These are phyloP conservation scores for Toxostoma redivivum DNA, from an alignment of 2,113 vertebrate genomes.

Conservation along the genomic window DNA sequence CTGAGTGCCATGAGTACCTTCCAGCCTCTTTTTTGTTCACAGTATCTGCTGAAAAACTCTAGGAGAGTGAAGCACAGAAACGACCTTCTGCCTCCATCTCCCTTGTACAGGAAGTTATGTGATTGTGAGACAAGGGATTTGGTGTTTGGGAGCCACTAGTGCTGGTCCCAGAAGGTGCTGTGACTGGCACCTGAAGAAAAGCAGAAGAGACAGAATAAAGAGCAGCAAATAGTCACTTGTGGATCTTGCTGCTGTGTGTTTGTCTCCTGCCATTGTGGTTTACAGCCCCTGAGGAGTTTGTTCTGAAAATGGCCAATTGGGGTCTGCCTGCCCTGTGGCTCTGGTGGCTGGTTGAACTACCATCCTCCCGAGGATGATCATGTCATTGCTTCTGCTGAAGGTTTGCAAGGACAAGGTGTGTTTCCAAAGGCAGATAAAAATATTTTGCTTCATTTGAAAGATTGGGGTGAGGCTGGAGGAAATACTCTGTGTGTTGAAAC, in stretches of 20 bases:
- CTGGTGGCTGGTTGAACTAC: background rate
- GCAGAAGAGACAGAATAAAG: background rate
- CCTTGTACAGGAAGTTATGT: background rate
- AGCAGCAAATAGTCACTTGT: background rate
- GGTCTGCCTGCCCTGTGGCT: background rate
- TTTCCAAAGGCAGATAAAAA: background rate
- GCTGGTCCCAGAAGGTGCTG: background rate
- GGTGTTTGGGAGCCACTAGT: background rate
- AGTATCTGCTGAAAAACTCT: background rate
- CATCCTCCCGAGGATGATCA: background rate
- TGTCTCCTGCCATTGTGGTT: background rate
- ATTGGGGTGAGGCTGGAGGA: background rate
- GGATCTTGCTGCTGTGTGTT: background rate
- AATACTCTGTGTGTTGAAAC: background rate
- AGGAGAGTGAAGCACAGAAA: background rate
- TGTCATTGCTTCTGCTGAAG: background rate
- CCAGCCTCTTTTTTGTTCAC: background rate
- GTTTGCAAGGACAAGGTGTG: background rate
- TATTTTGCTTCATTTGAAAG: background rate
- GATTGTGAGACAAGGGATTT: background rate
- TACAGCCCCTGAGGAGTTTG: background rate
- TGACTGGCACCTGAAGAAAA: background rate
- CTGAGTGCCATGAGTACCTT: background rate
- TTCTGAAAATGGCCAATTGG: background rate
- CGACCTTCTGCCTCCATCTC: background rate